Evolutionary conservation across 23 tunicate species (phyloP), one percentile per base, ranked within the genome.

Genomic region (Trididemnum nubilum): DNA sequence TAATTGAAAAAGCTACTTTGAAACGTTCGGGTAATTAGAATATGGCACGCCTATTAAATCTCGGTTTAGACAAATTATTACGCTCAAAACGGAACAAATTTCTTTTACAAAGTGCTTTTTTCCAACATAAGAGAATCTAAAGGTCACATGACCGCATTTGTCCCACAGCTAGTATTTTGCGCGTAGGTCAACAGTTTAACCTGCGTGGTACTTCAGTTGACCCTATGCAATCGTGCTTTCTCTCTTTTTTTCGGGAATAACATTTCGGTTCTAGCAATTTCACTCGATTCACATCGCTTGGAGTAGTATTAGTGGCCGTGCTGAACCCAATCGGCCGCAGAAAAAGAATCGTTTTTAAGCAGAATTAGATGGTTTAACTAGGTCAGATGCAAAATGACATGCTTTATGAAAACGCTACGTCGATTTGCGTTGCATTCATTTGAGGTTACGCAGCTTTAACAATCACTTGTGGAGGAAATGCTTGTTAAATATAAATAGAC

Each of bases 161-260:
- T 44, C 9, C 54, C 54, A 44, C 12, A 9, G 9, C 9, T 44
- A 44, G 9, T 9, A 9, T 9, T 44, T 44, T 44, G 78, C 78
- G 78, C 78, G 39, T 15, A 73, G 78, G 78, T 73, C 78, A 73
- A 73, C 58, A 73, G 78, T 73, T 73, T 73, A 73, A 73, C 78
- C 78, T 39, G 9, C 78, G 58, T 73, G 78, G 30, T 22, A 67
- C 74, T 67, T 33, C 2, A 21, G 57, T 21, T 40, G 78, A 73
- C 78, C 78, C 58, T 32, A 18, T 30, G 7, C 37, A 25, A 4
- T 30, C 74, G 74, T 67, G 74, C 22, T 9, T 24, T 61, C 5
- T 61, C n/a, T 21, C 26, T 61, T 61, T 61, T 26, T 61, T 61
- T 61, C 26, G 26, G 67, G 67, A 61, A 61, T 61, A 61, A 22